phyloP scores from a whole-genome alignment of 2,797 vertebrate genomes.

The Caiman crocodilus region DNA sequence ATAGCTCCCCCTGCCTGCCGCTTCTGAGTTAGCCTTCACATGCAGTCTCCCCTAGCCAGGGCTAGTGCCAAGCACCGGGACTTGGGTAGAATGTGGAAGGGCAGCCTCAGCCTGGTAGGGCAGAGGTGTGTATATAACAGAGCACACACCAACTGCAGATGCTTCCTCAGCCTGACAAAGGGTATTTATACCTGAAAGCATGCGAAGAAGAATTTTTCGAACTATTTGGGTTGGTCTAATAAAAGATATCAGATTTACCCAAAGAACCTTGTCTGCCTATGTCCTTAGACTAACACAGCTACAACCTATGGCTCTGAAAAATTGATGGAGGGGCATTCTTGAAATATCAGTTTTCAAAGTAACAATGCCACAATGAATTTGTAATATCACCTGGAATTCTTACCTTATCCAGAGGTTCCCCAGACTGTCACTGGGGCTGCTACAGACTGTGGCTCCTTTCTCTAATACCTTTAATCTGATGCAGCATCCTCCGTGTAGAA shows the following conservation, averaged over 20 bases:
- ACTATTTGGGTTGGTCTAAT: no score
- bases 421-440: not conserved
- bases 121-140: not conserved
- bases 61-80: not conserved
- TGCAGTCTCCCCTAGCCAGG: not conserved
- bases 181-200: no score
- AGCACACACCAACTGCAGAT: not conserved
- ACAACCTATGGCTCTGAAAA: not conserved
- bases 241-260: no score
- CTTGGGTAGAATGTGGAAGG: no score
- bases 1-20: not conserved
- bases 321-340: not conserved
- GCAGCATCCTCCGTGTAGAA: not conserved
- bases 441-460: rapidly evolving
- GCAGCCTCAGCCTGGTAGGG: no score
- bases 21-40: not conserved
- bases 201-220: no score
- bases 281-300: not conserved
- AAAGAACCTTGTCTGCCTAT: no score
- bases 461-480: rapidly evolving
- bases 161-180: not conserved
- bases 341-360: not conserved
- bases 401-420: not conserved
- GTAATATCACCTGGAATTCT: not conserved
- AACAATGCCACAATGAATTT: not conserved